These are phyloP conservation scores for Eupsittula cactorum DNA, from an alignment of 2,113 vertebrate genomes.

Conservation along the genomic window DNA sequence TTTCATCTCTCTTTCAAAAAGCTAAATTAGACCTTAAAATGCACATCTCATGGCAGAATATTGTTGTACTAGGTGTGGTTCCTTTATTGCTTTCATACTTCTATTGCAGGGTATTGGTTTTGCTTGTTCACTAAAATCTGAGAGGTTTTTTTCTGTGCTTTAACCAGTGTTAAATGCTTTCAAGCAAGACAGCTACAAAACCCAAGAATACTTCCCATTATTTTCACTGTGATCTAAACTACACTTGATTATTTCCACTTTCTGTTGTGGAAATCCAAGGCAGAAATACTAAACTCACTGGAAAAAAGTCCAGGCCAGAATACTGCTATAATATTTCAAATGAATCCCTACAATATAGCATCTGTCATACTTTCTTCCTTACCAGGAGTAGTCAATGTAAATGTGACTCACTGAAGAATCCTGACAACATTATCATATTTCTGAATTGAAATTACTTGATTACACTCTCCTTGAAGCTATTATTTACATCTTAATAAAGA, in stretches of 20 bases:
- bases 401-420: conserved; percentile 22
- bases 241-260: neutral
- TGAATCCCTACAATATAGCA: neutral
- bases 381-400: neutral
- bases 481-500: conserved; percentile 40
- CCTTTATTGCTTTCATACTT: neutral
- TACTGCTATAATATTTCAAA: neutral
- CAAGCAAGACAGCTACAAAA: neutral
- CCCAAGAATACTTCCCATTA: neutral
- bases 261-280: neutral
- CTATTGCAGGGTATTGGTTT: neutral
- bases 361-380: neutral
- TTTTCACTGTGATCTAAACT: neutral
- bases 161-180: neutral
- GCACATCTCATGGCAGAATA: neutral
- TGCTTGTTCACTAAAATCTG: neutral
- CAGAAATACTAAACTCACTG: neutral
- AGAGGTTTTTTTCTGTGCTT: neutral
- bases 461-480: conserved; percentile 10
- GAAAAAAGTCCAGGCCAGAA: neutral
- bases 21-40: neutral
- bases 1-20: neutral
- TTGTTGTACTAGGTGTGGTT: neutral
- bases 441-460: neutral
- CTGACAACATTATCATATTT: neutral